A percentile compares a stretch with the other conserved stretches of the same genome.
Evolutionary conservation across 2,888 invertebrate genomes (phyloP).

Genomic region (Tanypteryx hageni): DNA sequence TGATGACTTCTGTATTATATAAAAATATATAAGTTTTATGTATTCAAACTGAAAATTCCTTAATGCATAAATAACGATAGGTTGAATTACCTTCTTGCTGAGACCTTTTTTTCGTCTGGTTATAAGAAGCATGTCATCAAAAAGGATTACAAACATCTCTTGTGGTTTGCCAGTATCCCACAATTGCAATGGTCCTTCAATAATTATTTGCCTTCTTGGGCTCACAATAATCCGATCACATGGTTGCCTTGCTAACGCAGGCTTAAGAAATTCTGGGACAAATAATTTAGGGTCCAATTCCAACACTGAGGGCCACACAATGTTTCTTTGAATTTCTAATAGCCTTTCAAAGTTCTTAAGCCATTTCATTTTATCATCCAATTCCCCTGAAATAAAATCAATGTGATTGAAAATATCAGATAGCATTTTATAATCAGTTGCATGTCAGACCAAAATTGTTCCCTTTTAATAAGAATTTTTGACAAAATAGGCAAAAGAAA

Average conservation of each 20-base stretch:
- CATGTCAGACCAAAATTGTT: not conserved
- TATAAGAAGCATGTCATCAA: constrained; percentile 81
- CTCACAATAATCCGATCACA: constrained; percentile 80
- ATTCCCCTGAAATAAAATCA: constrained; percentile 74
- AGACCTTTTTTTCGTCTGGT: constrained; percentile 78
- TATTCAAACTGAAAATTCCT: not conserved
- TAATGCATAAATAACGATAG: not conserved
- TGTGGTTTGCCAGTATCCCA: constrained; percentile 78
- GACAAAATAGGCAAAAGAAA: not conserved
- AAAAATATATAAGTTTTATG: not conserved
- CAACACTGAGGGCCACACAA: constrained; percentile 80
- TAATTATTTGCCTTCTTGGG: constrained; percentile 75
- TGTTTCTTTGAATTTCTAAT: constrained; percentile 80
- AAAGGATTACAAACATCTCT: constrained; percentile 80
- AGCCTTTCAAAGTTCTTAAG: constrained; percentile 81
- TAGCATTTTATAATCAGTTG: not conserved
- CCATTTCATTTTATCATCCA: constrained; percentile 82
- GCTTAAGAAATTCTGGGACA: constrained; percentile 77
- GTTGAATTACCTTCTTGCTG: constrained; percentile 72
- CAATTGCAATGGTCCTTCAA: constrained; percentile 75
- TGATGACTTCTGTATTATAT: constrained; percentile 73
- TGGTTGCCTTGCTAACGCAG: constrained; percentile 78
- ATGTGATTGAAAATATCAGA: not conserved
- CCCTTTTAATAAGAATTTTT: not conserved
- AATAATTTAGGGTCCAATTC: constrained; percentile 78